Conservation (phyloP, 2,888 invertebrate genomes). For the Pristionchus japonicus region DNA sequence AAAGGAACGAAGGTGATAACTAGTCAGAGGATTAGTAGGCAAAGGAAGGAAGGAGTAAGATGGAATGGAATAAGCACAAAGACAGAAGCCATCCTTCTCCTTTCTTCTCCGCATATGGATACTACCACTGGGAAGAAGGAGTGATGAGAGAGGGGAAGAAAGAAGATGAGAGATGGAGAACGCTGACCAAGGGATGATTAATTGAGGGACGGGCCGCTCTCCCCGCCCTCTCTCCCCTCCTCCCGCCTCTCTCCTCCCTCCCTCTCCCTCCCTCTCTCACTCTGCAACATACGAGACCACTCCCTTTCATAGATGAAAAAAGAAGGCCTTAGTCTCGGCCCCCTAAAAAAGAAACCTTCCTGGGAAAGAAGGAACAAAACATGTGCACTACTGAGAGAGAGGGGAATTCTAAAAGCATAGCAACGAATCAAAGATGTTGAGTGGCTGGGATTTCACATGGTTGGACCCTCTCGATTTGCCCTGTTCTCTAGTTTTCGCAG, state of each 20-base stretch:
- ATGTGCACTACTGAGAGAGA: conserved; percentile 4
- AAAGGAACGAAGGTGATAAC: neutral
- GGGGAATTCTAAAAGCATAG: neutral
- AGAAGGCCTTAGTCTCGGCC: neutral
- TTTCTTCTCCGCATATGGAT: conserved; percentile 6
- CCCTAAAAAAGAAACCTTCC: conserved; percentile 1
- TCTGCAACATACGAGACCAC: conserved; percentile 32
- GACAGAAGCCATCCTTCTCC: too few relatives aligned
- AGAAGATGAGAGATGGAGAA: conserved; percentile 36
- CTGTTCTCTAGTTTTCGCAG: too few relatives aligned
- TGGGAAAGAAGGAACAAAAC: neutral
- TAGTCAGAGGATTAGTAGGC: neutral
- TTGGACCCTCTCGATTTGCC: neutral
- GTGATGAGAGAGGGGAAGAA: conserved; percentile 26
- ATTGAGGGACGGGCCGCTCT: neutral
- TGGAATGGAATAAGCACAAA: neutral
- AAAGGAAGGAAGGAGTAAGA: neutral
- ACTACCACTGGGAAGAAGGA: conserved; percentile 3
- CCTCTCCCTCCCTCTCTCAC: neutral
- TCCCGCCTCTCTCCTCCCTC: neutral
- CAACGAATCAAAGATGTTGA: neutral
- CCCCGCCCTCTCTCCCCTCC: neutral
- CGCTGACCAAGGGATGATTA: conserved; percentile 28
- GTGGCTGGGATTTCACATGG: neutral
- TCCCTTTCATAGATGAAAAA: conserved; percentile 35